Evolutionary conservation across 2,113 vertebrate genomes (phyloP).

Genomic region (Sclerurus mexicanus): DNA sequence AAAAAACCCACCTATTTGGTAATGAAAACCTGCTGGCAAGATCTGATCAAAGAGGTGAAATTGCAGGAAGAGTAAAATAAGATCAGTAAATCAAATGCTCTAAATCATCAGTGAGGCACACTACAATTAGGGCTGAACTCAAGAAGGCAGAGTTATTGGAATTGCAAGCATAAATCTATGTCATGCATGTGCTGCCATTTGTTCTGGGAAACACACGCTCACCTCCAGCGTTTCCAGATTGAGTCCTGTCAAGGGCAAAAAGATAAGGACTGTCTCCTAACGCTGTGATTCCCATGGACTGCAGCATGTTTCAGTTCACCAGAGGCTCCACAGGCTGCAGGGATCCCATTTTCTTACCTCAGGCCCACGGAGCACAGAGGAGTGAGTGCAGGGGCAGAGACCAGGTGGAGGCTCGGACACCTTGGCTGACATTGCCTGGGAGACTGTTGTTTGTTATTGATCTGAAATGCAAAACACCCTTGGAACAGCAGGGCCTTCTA

Average conservation of each 20-base stretch:
- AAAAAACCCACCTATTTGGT: conserved; percentile 46
- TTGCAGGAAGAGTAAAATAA: conserved; percentile 58
- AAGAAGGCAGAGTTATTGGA: conserved; percentile 7
- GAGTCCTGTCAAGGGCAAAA: conserved; percentile 12
- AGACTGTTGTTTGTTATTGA: background rate
- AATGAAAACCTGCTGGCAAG: conserved; percentile 64
- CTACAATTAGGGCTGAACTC: conserved; percentile 45
- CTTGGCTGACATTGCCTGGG: background rate
- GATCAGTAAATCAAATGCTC: conserved; percentile 53
- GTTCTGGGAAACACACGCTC: background rate
- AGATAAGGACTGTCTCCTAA: background rate
- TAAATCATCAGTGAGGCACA: conserved; percentile 27
- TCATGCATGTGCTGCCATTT: background rate
- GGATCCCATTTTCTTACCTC: background rate
- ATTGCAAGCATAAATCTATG: background rate
- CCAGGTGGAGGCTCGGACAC: background rate
- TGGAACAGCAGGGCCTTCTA: background rate
- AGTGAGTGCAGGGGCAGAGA: background rate
- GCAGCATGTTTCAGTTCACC: background rate
- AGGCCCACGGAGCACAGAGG: rapidly evolving
- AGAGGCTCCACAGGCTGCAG: background rate
- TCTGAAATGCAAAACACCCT: background rate
- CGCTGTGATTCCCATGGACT: background rate
- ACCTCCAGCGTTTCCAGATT: background rate
- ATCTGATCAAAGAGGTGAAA: conserved; percentile 47